Conservation (phyloP, 2,113 vertebrate genomes). For the Anarrhichthys ocellatus region DNA sequence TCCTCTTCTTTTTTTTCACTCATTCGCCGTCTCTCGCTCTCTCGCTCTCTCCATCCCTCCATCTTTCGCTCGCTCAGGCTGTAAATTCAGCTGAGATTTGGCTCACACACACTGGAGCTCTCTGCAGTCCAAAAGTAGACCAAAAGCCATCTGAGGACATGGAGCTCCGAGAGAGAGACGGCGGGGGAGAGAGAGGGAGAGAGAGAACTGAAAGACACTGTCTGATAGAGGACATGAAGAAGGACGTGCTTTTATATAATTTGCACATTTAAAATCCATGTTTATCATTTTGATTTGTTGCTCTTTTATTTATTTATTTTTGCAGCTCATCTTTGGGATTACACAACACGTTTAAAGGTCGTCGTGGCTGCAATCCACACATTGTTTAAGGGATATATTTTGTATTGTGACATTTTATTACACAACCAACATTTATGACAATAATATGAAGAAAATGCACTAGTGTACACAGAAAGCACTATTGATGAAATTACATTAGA, state of each 20-base stretch:
- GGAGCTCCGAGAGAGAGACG: conserved; percentile 23
- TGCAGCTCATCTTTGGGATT: not conserved
- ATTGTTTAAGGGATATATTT: not conserved
- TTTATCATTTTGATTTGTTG: not conserved
- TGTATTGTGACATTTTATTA: not conserved
- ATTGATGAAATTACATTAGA: not conserved
- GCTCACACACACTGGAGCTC: conserved; percentile 63
- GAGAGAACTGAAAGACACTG: not conserved
- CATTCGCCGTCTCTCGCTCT: conserved; percentile 30
- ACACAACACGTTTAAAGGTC: not conserved
- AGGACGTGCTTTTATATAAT: not conserved
- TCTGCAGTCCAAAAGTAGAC: conserved; percentile 79
- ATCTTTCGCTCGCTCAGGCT: conserved; percentile 49
- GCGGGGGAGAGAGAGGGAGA: conserved; percentile 28
- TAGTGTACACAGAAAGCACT: not conserved
- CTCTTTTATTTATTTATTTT: not conserved
- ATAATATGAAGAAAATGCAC: not conserved
- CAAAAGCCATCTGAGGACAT: conserved; percentile 83
- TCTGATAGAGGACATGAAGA: not conserved
- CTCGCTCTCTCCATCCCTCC: conserved; percentile 34
- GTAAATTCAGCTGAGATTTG: conserved; percentile 75
- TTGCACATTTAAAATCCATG: not conserved
- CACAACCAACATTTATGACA: not conserved
- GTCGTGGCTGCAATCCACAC: not conserved
- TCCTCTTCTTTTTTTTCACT: conserved; percentile 29